Conservation (phyloP, 2,113 vertebrate species). For the Phoxinus phoxinus region DNA sequence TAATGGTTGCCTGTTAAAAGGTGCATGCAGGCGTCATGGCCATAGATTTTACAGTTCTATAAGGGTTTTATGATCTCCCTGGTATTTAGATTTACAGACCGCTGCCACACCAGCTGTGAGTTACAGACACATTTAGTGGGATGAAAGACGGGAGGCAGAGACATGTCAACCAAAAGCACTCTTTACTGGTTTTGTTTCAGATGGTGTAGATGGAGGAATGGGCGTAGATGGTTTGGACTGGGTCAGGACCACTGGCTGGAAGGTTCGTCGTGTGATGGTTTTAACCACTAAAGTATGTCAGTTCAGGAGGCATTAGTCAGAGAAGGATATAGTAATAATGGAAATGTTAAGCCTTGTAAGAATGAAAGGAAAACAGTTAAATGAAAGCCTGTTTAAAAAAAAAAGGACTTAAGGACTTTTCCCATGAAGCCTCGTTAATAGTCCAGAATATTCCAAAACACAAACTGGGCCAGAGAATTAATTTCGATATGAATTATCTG, state of each 20-base stretch:
- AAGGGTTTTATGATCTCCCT: constrained; percentile 62
- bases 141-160: constrained; percentile 27
- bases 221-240: constrained; percentile 58
- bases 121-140: constrained; percentile 33
- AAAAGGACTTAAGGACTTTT: constrained; percentile 3
- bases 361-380: background rate
- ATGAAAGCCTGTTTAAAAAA: constrained; percentile 13
- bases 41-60: constrained; percentile 61
- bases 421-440: constrained; percentile 6
- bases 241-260: constrained; percentile 58
- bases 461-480: constrained; percentile 24
- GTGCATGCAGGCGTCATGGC: constrained; percentile 58
- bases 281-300: constrained; percentile 64
- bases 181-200: constrained; percentile 66
- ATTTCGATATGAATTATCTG: constrained; percentile 28
- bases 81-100: constrained; percentile 56
- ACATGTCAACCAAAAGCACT: constrained; percentile 38
- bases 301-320: background rate
- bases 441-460: background rate
- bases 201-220: constrained; percentile 58
- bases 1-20: constrained; percentile 57
- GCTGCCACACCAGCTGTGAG: constrained; percentile 31
- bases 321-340: background rate
- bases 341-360: background rate
- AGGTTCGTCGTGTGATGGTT: constrained; percentile 71